Conservation (phyloP, 2,888 invertebrate genomes). For the Hedya salicella region DNA sequence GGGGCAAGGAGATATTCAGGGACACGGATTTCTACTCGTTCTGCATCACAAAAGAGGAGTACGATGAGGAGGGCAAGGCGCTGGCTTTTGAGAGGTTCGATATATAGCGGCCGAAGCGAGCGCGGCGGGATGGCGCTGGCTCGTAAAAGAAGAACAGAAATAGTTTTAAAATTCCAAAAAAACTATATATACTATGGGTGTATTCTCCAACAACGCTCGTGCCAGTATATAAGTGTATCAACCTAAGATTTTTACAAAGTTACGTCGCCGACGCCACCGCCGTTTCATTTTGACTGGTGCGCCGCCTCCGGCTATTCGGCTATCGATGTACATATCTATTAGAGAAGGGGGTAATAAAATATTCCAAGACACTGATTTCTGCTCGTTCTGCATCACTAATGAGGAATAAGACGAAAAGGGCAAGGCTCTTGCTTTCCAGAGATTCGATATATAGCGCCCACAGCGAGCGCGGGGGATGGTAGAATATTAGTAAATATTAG, state of each 20-base stretch:
- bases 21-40: conserved; percentile 90
- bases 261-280: too few relatives aligned
- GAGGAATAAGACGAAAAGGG: conserved; percentile 97
- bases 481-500: too few relatives aligned
- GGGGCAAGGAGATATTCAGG: conserved; percentile 90
- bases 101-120: conserved; percentile 78
- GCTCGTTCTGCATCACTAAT: conserved; percentile 89
- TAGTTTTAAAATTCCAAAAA: too few relatives aligned
- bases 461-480: conserved; percentile 71
- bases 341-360: conserved; percentile 94
- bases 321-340: too few relatives aligned
- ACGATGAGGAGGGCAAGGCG: conserved; percentile 92
- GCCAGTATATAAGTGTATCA: too few relatives aligned
- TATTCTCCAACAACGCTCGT: too few relatives aligned
- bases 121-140: conserved; percentile 64
- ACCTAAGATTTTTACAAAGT: too few relatives aligned
- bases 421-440: conserved; percentile 81
- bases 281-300: too few relatives aligned
- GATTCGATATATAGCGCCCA: conserved; percentile 82
- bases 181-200: too few relatives aligned
- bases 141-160: conserved; percentile 57
- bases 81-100: conserved; percentile 85
- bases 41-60: conserved; percentile 92
- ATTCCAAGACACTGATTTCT: conserved; percentile 89
- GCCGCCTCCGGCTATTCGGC: too few relatives aligned